Conservation (phyloP, 1,140 invertebrate genomes). For the Mactra quadrangularis region DNA sequence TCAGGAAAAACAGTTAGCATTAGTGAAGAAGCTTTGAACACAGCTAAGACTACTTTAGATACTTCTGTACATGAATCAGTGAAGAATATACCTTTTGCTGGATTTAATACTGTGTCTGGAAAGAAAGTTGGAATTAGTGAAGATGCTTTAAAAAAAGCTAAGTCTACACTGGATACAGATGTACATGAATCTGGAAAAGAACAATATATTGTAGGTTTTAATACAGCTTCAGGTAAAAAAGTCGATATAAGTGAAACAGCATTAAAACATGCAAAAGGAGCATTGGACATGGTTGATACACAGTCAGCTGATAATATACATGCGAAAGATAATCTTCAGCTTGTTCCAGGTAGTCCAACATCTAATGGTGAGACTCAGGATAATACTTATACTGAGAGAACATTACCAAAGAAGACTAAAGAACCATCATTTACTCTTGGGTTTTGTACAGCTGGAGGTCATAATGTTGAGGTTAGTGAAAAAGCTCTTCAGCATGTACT, state of each 20-base stretch:
- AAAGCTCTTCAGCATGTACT: no score
- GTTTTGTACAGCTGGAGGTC: slow-evolving; percentile 3
- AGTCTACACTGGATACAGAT: neutral
- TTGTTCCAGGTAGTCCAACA: neutral
- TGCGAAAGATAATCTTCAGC: neutral
- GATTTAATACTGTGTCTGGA: slow-evolving; percentile 40
- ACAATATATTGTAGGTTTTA: slow-evolving; percentile 13
- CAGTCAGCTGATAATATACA: neutral
- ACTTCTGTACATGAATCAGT: neutral
- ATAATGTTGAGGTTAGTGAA: neutral
- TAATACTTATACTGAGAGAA: neutral
- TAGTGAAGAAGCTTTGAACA: neutral
- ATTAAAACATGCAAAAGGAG: slow-evolving; percentile 16
- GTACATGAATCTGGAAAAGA: neutral
- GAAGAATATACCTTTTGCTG: neutral
- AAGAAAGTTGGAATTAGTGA: slow-evolving; percentile 19
- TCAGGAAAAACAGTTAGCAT: slow-evolving; percentile 29
- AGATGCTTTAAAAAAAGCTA: slow-evolving; percentile 18
- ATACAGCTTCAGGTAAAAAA: slow-evolving; percentile 19
- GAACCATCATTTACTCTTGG: neutral
- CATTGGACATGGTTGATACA: neutral
- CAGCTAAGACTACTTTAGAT: slow-evolving; percentile 3
- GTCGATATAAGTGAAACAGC: slow-evolving; percentile 17
- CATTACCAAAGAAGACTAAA: neutral
- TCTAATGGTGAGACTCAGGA: neutral